Conservation (phyloP, 1,140 invertebrate species). For the Bombus impatiens region DNA sequence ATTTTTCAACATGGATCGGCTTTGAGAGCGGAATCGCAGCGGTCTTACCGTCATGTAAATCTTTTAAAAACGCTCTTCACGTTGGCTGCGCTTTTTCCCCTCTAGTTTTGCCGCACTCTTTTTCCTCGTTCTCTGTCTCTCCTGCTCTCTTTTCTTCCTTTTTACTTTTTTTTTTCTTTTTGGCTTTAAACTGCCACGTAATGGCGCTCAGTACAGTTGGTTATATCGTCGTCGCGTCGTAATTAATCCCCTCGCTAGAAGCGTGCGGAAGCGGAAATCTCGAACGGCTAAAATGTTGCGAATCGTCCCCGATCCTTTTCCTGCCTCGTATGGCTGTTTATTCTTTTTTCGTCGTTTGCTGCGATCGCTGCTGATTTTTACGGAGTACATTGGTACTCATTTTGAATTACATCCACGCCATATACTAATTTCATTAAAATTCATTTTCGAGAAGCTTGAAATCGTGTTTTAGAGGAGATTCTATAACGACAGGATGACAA, state of each 20-base stretch:
- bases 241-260: conserved; percentile 56
- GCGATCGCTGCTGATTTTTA: background rate
- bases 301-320: background rate
- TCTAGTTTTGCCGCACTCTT: background rate
- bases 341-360: background rate
- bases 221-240: conserved; percentile 47
- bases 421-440: background rate
- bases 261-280: conserved; percentile 25
- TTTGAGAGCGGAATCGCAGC: background rate
- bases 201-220: conserved; percentile 40
- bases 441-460: background rate
- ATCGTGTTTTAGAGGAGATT: background rate
- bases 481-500: background rate
- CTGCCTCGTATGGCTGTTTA: too few relatives aligned
- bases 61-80: background rate
- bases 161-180: background rate
- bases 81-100: background rate
- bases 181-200: conserved; percentile 30
- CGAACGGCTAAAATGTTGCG: background rate
- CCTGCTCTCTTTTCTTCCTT: background rate
- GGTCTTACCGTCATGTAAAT: conserved; percentile 9
- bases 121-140: background rate
- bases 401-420: background rate
- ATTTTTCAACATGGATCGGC: background rate
- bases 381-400: background rate